Evolutionary conservation across 1,140 invertebrate genomes (phyloP), one percentile per base, ranked within the genome.

Genomic region (Acromyrmex heyeri): DNA sequence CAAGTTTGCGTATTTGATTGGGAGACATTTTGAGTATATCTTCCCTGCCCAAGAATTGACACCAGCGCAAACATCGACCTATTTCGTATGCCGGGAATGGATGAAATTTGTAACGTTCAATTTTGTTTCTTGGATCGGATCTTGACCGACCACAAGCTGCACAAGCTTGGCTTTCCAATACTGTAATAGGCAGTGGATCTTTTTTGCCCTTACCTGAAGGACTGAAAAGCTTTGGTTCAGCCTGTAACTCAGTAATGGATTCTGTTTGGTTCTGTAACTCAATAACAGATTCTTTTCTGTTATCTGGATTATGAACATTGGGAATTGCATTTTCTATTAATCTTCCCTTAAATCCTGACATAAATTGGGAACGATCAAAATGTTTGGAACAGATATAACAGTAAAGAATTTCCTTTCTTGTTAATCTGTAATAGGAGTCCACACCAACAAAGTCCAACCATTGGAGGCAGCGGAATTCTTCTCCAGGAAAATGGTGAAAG

Each of bases 341-440:
- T 82, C 95, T 87, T 77, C 92, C 94, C 6, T 91, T 86, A 65
- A 92, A 95, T 61, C 93, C 93, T 53, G 87, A 64, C n/a, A 94
- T 85, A 72, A 95, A 95, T 62, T 95, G 95, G 6, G 92, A 92
- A 27, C 70, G 86, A 61, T 95, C 93, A 82, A 95, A 95, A 77
- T 95, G 95, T 53, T 95, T 94, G 0, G 95, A 95, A 78, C 95
- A 95, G 48, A 95, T 95, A 57, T 95, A 95, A 89, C 95, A 95
- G 64, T 94, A 95, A 18, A 95, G 91, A 27, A 95, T 95, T 90
- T 95, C 95, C 69, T 95, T 95, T 65, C 95, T 91, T 0, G 95
- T 95, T 0, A 95, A 79, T 59, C 95, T 93, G 21, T 95, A 95
- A 86, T 95, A 95, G 0, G 95, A 95, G 79, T 94, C 93, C 2